phyloP scores from a whole-genome alignment of 2,888 invertebrate species.

The Mythimna ferrago region DNA sequence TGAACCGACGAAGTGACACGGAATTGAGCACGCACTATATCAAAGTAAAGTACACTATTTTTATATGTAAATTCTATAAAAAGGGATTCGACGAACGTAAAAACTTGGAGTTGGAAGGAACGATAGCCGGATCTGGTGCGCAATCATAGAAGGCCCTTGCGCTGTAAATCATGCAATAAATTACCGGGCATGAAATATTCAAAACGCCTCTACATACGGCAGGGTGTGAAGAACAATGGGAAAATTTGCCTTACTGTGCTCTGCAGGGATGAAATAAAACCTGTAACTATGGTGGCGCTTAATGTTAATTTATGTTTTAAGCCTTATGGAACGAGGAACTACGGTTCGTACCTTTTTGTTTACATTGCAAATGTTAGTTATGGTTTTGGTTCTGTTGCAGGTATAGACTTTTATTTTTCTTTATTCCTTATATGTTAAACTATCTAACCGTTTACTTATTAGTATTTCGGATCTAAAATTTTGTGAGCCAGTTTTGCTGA shows the following conservation, averaged over 20 bases:
- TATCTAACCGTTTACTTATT: neutral
- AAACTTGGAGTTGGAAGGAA: constrained; percentile 66
- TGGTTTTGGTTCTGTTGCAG: neutral
- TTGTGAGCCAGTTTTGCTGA: too few relatives aligned
- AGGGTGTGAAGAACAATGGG: constrained; percentile 80
- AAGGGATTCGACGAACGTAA: constrained; percentile 69
- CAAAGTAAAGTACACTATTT: constrained; percentile 71
- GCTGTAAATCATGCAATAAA: constrained; percentile 88
- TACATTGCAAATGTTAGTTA: neutral
- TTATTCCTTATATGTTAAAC: neutral
- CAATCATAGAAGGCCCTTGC: constrained; percentile 75
- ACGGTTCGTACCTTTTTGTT: neutral
- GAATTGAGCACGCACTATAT: constrained; percentile 63
- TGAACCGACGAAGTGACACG: constrained; percentile 58
- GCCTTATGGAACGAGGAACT: constrained; percentile 19
- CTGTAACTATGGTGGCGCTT: constrained; percentile 52
- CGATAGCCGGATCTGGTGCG: constrained; percentile 64
- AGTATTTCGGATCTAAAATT: too few relatives aligned
- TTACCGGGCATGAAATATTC: constrained; percentile 88
- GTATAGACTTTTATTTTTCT: neutral
- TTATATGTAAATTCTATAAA: constrained; percentile 74
- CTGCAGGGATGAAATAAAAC: constrained; percentile 66
- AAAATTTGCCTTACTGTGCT: constrained; percentile 73
- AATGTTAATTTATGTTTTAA: constrained; percentile 60
- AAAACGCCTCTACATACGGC: constrained; percentile 82